Evolutionary conservation across 2,888 invertebrate genomes (phyloP).

Genomic region (Caenorhabditis sp.): DNA sequence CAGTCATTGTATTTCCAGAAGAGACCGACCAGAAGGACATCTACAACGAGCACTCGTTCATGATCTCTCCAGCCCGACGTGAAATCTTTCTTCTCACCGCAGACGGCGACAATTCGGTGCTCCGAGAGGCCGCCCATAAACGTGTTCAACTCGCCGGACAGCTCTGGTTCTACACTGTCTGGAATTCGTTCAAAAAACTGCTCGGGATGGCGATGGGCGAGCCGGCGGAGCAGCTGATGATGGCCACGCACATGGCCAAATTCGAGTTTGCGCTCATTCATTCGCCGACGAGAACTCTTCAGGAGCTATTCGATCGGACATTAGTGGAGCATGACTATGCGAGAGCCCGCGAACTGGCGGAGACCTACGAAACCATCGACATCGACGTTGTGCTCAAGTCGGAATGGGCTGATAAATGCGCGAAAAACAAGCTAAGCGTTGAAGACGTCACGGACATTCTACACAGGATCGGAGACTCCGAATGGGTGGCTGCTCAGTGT

Average conservation of each 20-base stretch:
- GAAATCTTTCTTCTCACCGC: slow-evolving; percentile 64
- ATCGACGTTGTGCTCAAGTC: slow-evolving; percentile 62
- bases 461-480: slow-evolving; percentile 51
- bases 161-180: slow-evolving; percentile 61
- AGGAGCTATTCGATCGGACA: slow-evolving; percentile 65
- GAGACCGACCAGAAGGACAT: slow-evolving; percentile 36
- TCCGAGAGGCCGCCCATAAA: slow-evolving; percentile 60
- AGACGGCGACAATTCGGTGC: slow-evolving; percentile 54
- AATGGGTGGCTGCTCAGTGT: slow-evolving; percentile 64
- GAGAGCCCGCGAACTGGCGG: slow-evolving; percentile 57
- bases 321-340: slow-evolving; percentile 58
- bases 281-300: slow-evolving; percentile 63
- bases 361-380: slow-evolving; percentile 55
- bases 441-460: slow-evolving; percentile 61
- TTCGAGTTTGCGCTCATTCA: slow-evolving; percentile 63
- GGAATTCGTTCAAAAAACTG: slow-evolving; percentile 63
- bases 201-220: slow-evolving; percentile 71
- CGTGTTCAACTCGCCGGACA: slow-evolving; percentile 59
- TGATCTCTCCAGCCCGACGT: slow-evolving; percentile 57
- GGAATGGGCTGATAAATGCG: slow-evolving; percentile 66
- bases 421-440: slow-evolving; percentile 43
- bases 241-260: slow-evolving; percentile 63
- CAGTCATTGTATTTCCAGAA: slow-evolving; percentile 10
- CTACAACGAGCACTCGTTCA: slow-evolving; percentile 52
- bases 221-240: slow-evolving; percentile 63